phyloP scores from a whole-genome alignment of 2,888 invertebrate genomes.

The Rhingia campestris region DNA sequence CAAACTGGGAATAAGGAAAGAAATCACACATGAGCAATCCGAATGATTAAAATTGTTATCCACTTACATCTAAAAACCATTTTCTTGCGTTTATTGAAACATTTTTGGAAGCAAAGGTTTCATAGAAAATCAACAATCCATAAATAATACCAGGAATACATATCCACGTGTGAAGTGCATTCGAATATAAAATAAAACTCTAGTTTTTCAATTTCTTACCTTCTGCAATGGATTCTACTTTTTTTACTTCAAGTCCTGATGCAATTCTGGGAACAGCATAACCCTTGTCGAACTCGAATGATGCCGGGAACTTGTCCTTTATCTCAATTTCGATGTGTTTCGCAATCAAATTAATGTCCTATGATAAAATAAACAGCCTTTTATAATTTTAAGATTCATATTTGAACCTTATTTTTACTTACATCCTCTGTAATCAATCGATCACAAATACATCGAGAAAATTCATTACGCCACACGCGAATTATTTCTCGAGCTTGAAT shows the following conservation, averaged over 20 bases:
- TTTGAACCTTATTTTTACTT: conserved; percentile 68
- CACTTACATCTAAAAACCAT: no score
- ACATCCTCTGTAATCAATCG: conserved; percentile 88
- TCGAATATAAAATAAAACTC: background rate
- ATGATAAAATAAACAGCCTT: conserved; percentile 26
- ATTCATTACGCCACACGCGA: conserved; percentile 96
- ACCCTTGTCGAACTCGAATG: conserved; percentile 78
- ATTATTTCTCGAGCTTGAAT: conserved; percentile 88
- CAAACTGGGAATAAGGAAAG: no score
- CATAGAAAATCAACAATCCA: background rate
- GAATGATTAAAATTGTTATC: no score
- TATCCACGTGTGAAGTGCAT: background rate
- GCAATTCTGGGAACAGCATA: conserved; percentile 76
- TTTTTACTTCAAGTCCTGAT: conserved; percentile 56
- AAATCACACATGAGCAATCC: no score
- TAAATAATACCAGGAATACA: background rate
- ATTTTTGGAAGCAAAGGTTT: background rate
- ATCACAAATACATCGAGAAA: conserved; percentile 93
- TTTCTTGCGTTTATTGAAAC: no score
- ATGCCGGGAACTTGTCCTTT: conserved; percentile 82
- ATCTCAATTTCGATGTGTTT: conserved; percentile 86
- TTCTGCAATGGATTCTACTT: conserved; percentile 1
- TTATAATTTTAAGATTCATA: background rate
- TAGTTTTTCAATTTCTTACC: conserved; percentile 16
- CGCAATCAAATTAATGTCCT: conserved; percentile 88